Evolutionary conservation across 2,888 invertebrate genomes (phyloP), one percentile per base, ranked within the genome.

Genomic region (Punctoribates punctum): DNA sequence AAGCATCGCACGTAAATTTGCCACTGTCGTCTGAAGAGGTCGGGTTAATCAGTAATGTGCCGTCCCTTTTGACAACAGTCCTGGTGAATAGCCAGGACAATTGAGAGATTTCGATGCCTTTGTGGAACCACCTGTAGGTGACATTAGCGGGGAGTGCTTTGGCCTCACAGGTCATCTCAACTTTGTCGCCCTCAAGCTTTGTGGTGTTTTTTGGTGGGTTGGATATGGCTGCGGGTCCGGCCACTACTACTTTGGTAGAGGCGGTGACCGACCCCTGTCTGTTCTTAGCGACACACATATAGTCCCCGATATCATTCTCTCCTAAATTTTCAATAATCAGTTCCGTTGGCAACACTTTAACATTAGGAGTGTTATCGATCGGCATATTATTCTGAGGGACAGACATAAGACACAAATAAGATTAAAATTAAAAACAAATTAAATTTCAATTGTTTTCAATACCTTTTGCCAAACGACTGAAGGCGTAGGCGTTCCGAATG

Each of bases 201-300:
- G 96, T 96, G 85, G 93, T 92, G 86, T 97, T 97, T 81, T 91
- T 91, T 80, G 97, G 97, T 81, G 95, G 94, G 85, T 91, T 91
- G 87, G 93, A 94, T 84, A 97, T 96, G 83, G 95, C 94, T 81
- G 96, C 96, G 84, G 95, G 94, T 81, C 96, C 94, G 83, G 96
- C 96, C 84, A 96, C 93, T 85, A 96, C 93, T 84, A 97, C 94
- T 84, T 95, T 89, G 81, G 96, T 94, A 79, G 93, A 94, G 85
- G 96, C 95, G 83, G 94, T 93, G 82, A 96, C 94, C 86, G 94
- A 93, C n/a, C 96, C 96, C 86, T 96, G 95, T 82, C 93, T 93
- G 86, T 96, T 95, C 82, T 93, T 89, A 82, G 96, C 96, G 84
- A 94, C 92, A 87, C 96, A 97, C 81, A 93, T 94, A 87, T 96